Evolutionary conservation across 2,888 invertebrate species (phyloP), one percentile per base, ranked within the genome.

Genomic region (Melolontha melolontha): DNA sequence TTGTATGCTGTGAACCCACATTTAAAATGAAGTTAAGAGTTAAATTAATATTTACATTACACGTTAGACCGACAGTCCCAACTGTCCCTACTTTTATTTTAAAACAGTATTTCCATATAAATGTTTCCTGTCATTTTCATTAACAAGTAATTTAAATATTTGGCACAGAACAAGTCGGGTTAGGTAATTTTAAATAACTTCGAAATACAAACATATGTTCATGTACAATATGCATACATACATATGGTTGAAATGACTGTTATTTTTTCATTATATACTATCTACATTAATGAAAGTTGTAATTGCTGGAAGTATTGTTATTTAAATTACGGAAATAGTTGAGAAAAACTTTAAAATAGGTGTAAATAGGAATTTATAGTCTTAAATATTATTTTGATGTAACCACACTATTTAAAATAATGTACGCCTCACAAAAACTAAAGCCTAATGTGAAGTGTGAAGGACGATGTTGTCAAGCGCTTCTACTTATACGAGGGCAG

Each of bases 121-220:
- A 55, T 55, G 55, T 55, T 55, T 55, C 55, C 55, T 55, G 55
- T 55, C 55, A 55, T 55, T 55, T 55, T 55, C 41, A 55, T 55
- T 55, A 55, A 55, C 41, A 41, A 55, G 55, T 55, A 55, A 55
- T 55, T 55, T 55, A 55, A 55, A 55, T 55, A 55, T 55, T 41
- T 55, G 55, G 55, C 41, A 55, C 55, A 41, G 40, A 12, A 41
- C 55, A 22, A 16, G 40, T 11, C 40, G 11, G 55, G 40, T 11
- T 55, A 16, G 41, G 12, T 40, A 40, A 40, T 41, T 27, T 55
- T 41, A 12, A 12, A 40, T 40, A 41, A n/a, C 22, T 40, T 41
- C 34, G 34, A 34, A 34, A 34, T 34, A 34, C 34, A 34, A 6
- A 34, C 10, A 34, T 34, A 10, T 10, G 34, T 34, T 5, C 1